Conservation (phyloP, 2,113 vertebrate genomes). For the Xiphophorus maculatus region DNA sequence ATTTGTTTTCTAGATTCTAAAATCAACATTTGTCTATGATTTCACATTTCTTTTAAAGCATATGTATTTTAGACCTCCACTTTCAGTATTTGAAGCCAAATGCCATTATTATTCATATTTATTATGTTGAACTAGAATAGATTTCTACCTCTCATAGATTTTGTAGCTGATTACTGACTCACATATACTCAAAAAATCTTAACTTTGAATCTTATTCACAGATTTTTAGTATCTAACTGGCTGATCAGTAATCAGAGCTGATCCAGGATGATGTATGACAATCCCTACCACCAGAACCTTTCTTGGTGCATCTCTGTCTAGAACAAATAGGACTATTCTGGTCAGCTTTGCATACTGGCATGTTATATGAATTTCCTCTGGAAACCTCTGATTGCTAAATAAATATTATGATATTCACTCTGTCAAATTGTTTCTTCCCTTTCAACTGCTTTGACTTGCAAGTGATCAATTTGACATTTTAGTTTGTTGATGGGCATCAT, state of each 20-base stretch:
- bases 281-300: background rate
- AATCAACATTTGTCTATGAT: background rate
- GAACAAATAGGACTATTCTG: background rate
- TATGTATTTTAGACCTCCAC: background rate
- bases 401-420: background rate
- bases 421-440: constrained; percentile 13
- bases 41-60: background rate
- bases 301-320: background rate
- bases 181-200: background rate
- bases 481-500: constrained; percentile 1
- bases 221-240: background rate
- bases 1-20: background rate
- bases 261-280: background rate
- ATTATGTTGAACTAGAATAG: background rate
- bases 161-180: background rate
- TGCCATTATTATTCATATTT: background rate
- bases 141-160: background rate
- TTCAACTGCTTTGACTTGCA: constrained; percentile 11
- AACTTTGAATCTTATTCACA: background rate
- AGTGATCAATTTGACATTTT: constrained; percentile 2
- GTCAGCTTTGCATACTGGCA: constrained; percentile 69
- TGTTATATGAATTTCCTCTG: constrained; percentile 71
- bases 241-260: background rate
- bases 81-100: background rate
- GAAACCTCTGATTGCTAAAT: constrained; percentile 21